A percentile compares a stretch with the other conserved stretches of the same genome.
Conservation (phyloP, 2,113 vertebrate genomes). For the Terrapene triunguis region DNA sequence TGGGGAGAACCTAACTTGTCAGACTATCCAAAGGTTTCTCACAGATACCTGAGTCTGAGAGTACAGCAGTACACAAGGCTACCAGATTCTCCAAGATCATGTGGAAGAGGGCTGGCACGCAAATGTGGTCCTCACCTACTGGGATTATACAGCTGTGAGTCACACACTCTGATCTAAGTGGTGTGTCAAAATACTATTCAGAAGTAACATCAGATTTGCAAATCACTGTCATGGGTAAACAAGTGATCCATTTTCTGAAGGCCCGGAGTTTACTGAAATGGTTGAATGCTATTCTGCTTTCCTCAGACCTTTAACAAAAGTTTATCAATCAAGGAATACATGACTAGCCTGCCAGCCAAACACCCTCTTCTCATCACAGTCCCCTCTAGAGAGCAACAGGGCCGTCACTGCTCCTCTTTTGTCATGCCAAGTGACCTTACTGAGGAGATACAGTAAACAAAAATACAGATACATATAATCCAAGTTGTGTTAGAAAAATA, state of each 20-base stretch:
- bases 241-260: neutral
- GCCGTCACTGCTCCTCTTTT: neutral
- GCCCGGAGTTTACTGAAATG: neutral
- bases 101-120: neutral
- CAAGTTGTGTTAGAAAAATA: neutral
- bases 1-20: neutral
- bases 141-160: neutral
- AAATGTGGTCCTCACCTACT: neutral
- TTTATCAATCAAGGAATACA: neutral
- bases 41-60: neutral
- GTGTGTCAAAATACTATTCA: neutral
- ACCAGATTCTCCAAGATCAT: neutral
- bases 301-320: neutral
- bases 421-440: neutral
- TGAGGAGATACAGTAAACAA: neutral
- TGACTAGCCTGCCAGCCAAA: neutral
- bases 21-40: neutral
- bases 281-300: neutral
- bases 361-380: rapidly evolving
- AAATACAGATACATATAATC: neutral
- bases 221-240: neutral
- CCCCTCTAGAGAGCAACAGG: neutral
- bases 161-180: neutral
- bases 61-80: neutral
- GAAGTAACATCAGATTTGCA: neutral